Evolutionary conservation across 92 coral and sea anemone genomes (phyloP), one percentile per base, ranked within the genome.

Genomic region (Epizoanthus illoricatus): DNA sequence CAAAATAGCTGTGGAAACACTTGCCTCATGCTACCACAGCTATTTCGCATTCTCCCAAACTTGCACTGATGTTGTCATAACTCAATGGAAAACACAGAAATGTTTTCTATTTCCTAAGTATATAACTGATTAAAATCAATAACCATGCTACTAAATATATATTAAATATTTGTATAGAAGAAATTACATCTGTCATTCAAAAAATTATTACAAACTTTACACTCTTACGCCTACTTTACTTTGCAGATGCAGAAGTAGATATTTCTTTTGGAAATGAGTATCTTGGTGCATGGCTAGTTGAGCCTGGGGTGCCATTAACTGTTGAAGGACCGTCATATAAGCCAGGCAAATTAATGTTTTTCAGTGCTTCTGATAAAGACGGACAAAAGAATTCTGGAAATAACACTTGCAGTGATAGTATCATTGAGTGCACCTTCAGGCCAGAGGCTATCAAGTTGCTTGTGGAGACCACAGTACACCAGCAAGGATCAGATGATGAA

Each of bases 161-260:
- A 28, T 1, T 28, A 28, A 28, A 28, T 28, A 28, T 28, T 28
- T 28, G 36, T 28, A 28, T 11, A 9, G 11, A 52, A 10, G 15
- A 10, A 52, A 10, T 52, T 52, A 11, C 12, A 3, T 1, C 15
- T 28, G 36, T 28, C 36, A 28, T 28, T 28, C 36, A 28, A 52
- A 49, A 2, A 42, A 42, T 42, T 45, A 52, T 52, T 52, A 7
- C 16, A 52, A 52, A 52, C 56, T 52, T 52, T 52, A 52, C 56
- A 9, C 56, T 10, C 56, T 52, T 52, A 52, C 12, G 0, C 56
- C 56, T 52, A 9, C 13, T 52, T 52, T 52, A 52, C 56, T 52
- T 52, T 52, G 56, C 71, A 78, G 82, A 63, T 78, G 82, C 71
- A 78, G 82, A 78, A 5, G 7, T 78, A 12, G 71, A 62, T 2